These are phyloP conservation scores for Drosophila dives DNA, from an alignment of 2,888 invertebrate species.

Conservation along the genomic window DNA sequence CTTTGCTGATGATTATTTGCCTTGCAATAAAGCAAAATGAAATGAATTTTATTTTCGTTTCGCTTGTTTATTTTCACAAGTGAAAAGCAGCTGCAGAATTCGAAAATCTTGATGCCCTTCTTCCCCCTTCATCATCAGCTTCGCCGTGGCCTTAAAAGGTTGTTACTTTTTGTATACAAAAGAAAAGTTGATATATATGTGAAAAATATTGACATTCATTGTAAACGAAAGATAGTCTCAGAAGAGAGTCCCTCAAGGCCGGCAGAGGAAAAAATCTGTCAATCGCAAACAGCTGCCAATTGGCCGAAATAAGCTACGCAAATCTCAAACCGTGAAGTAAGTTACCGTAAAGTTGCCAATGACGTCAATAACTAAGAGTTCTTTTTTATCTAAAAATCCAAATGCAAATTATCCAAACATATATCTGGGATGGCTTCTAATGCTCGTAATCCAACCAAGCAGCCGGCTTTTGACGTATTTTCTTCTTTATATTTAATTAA, in stretches of 20 bases:
- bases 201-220: constrained; percentile 37
- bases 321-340: constrained; percentile 17
- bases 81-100: constrained; percentile 23
- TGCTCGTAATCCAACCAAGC: constrained; percentile 16
- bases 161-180: constrained; percentile 18
- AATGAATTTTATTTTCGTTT: constrained; percentile 53
- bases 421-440: constrained; percentile 18
- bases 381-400: constrained; percentile 8
- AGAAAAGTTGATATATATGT: constrained; percentile 27
- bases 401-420: constrained; percentile 23
- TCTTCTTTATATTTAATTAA: constrained; percentile 34
- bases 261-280: constrained; percentile 38
- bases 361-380: constrained; percentile 58
- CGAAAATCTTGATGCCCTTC: background rate
- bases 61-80: constrained; percentile 63
- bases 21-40: constrained; percentile 30
- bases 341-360: constrained; percentile 25
- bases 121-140: background rate
- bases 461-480: constrained; percentile 34
- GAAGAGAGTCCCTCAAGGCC: constrained; percentile 14
- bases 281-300: constrained; percentile 42
- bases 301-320: constrained; percentile 20
- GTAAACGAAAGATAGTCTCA: constrained; percentile 25
- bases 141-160: background rate
- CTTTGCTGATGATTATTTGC: constrained; percentile 23